Base-by-base conservation (phyloP, 2,888 invertebrate genomes). In the Macrophya annulata region DNA sequence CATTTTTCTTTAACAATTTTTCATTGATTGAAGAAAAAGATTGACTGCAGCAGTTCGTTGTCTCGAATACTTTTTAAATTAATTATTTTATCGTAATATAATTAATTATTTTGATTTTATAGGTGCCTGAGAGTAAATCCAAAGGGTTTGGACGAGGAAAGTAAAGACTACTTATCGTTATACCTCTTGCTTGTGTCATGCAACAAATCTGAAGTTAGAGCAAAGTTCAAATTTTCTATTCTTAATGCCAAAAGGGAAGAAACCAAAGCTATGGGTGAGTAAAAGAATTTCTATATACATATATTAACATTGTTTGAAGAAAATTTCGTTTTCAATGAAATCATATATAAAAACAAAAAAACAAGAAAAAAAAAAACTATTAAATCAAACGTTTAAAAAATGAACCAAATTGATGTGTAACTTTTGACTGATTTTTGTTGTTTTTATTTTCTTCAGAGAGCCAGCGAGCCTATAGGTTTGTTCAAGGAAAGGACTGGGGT, bases 141-240 rank as follows among this genome's bases (percentile, higher is more conserved):
- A 87, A 99, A 99, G 96, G 99, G 99, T 92, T 96, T 99, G 93
- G 99, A 99, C 94, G 99, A 99, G 95, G 99, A 99, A 95, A 99
- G 99, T 95, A 99, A 99, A 96, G 99, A 99, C 96, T 99, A 99
- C 95, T 96, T 99, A 94, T 99, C 99, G 88, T 96, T 99, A 93
- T 99, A 99, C 95, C 96, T 99, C 94, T 96, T 99, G 94, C 97
- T 99, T 95, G 99, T 99, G 93, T 99, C 99, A 92, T 99, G 99
- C 96, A 99, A 99, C 96, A 99, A 99, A 96, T 98, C 98, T 93
- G 99, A 99, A 97, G 99, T 99, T 93, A 96, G 99, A 94, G 99
- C 99, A 93, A 99, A 99, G 96, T 99, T 99, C 96, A 99, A 99
- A 96, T 99, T 99, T 96, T 99, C 99, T 94, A 99, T 99, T 95